phyloP scores from a whole-genome alignment of 2,797 vertebrate genomes.

The Natrix natrix region DNA sequence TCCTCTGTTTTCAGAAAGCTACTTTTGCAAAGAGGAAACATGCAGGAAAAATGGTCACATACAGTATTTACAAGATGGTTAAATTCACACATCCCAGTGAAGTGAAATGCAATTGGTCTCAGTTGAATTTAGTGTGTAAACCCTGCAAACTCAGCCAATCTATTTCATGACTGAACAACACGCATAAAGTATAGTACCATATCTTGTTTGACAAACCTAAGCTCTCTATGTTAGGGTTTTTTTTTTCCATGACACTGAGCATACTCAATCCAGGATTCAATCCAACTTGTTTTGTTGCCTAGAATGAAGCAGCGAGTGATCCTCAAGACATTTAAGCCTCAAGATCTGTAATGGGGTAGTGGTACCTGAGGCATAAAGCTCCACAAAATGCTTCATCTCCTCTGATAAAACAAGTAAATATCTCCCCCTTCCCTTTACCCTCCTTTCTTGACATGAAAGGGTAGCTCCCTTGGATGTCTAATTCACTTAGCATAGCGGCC shows the following conservation, averaged over 20 bases:
- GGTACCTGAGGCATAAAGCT: background rate
- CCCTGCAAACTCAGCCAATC: background rate
- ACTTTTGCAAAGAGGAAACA: background rate
- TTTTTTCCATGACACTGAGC: background rate
- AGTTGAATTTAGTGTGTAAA: background rate
- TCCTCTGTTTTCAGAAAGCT: background rate
- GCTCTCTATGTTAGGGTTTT: background rate
- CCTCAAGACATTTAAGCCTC: background rate
- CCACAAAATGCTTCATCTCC: background rate
- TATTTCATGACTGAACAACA: background rate
- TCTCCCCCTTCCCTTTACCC: background rate
- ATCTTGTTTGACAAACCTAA: background rate
- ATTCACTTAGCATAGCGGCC: background rate
- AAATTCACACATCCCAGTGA: background rate
- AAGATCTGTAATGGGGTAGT: background rate
- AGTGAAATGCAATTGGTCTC: background rate
- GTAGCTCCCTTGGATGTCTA: background rate
- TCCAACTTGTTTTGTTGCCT: background rate
- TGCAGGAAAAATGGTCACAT: background rate
- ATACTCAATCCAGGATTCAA: background rate
- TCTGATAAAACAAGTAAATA: background rate
- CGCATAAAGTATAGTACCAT: background rate
- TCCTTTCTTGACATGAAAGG: background rate
- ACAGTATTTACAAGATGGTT: background rate
- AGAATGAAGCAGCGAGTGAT: background rate